Percentiles rank a stretch among this genome's conserved stretches.
These are phyloP conservation scores for Nomada goodeniana DNA, from an alignment of 2,888 invertebrate species.

Conservation along the genomic window DNA sequence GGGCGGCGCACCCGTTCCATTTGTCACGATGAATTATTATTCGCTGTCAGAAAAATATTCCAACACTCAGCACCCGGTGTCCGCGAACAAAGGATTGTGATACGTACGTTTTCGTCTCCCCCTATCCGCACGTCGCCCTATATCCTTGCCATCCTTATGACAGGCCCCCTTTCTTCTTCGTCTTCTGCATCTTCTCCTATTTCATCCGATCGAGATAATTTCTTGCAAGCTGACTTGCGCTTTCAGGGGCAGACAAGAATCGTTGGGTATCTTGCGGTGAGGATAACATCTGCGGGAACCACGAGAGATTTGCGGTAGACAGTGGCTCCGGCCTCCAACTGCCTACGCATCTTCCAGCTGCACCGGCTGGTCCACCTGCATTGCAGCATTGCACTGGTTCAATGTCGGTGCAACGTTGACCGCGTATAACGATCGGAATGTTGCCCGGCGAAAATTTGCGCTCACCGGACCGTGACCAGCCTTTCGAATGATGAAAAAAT, in stretches of 20 bases:
- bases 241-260: conserved; percentile 41
- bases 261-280: conserved; percentile 50
- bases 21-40: conserved; percentile 53
- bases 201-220: conserved; percentile 49
- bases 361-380: conserved; percentile 64
- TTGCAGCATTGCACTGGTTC: conserved; percentile 64
- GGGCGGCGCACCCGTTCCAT: conserved; percentile 12
- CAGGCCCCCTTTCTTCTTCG: conserved; percentile 21
- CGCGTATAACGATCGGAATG: conserved; percentile 54
- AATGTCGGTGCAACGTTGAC: conserved; percentile 58
- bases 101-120: conserved; percentile 20
- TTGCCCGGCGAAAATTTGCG: conserved; percentile 44
- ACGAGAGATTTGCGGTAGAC: conserved; percentile 65
- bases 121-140: conserved; percentile 20
- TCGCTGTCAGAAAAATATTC: conserved; percentile 34
- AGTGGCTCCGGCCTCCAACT: conserved; percentile 57
- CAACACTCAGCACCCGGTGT: conserved; percentile 2
- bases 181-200: conserved; percentile 46
- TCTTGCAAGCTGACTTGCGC: conserved; percentile 23
- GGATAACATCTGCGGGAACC: conserved; percentile 61
- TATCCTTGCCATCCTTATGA: conserved; percentile 26
- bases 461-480: not conserved
- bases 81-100: conserved; percentile 51
- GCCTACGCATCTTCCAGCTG: conserved; percentile 63
- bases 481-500: not conserved